Conservation (phyloP, 2,797 vertebrate genomes). For the Odontamblyopus lacepedii region DNA sequence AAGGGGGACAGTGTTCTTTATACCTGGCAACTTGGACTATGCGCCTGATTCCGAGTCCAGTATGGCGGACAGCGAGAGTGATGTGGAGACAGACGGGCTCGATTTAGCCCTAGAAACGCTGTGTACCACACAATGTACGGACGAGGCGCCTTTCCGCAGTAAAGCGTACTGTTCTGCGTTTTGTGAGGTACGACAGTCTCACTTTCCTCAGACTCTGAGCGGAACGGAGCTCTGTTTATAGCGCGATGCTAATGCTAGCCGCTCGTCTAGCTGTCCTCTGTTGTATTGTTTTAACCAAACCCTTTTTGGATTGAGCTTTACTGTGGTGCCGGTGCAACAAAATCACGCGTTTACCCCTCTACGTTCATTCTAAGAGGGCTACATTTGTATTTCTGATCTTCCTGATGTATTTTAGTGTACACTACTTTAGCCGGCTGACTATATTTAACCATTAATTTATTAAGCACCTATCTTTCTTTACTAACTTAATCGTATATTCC, state of each 20-base stretch:
- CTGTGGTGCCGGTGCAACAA: too few species aligned
- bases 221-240: constrained; percentile 31
- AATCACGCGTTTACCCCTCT: background rate
- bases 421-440: constrained; percentile 26
- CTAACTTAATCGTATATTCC: background rate
- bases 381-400: background rate
- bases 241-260: constrained; percentile 62
- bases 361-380: too few species aligned
- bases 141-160: constrained; percentile 74
- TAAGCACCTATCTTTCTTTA: background rate
- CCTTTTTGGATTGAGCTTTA: background rate
- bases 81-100: constrained; percentile 92
- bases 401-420: constrained; percentile 9
- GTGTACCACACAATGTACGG: constrained; percentile 65
- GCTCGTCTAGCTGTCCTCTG: constrained; percentile 30
- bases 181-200: constrained; percentile 84
- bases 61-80: constrained; percentile 99
- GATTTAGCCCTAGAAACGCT: constrained; percentile 87
- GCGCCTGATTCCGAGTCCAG: constrained; percentile 90
- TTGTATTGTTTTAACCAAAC: constrained; percentile 14
- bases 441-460: constrained; percentile 19
- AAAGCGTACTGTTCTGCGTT: constrained; percentile 90
- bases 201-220: background rate
- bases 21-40: constrained; percentile 79
- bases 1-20: constrained; percentile 6